These are phyloP conservation scores for Cochlearius cochlearius DNA, from an alignment of 2,113 vertebrate species.

Conservation along the genomic window DNA sequence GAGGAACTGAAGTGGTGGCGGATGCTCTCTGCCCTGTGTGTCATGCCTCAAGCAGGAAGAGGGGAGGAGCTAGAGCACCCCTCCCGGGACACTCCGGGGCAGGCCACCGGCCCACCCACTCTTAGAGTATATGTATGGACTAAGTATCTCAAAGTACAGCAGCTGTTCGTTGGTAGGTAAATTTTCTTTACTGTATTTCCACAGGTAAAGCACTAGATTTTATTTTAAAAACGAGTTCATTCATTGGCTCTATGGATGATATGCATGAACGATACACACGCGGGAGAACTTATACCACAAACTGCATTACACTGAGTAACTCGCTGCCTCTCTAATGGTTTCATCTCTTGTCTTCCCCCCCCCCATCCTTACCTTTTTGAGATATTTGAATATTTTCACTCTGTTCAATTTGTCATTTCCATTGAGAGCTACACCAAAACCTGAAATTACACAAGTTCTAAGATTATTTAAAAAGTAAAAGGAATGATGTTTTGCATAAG, in stretches of 20 bases:
- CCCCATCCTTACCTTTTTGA: not conserved
- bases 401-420: not conserved
- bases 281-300: not conserved
- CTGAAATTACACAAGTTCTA: not conserved
- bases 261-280: not conserved
- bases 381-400: not conserved
- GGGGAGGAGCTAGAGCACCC: slow-evolving; percentile 37
- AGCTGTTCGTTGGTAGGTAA: slow-evolving; percentile 60
- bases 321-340: not conserved
- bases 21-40: slow-evolving; percentile 57
- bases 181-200: slow-evolving; percentile 63
- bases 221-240: not conserved
- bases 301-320: not conserved
- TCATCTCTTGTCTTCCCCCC: not conserved
- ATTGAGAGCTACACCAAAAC: not conserved
- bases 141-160: slow-evolving; percentile 61
- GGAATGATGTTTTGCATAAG: not conserved
- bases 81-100: slow-evolving; percentile 33
- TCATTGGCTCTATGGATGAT: not conserved
- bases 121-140: slow-evolving; percentile 57
- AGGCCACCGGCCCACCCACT: slow-evolving; percentile 41
- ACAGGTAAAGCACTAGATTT: slow-evolving; percentile 32
- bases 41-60: slow-evolving; percentile 49
- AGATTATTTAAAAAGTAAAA: not conserved
- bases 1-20: slow-evolving; percentile 61